These are phyloP conservation scores for Cabera pusaria DNA, from an alignment of 2,888 invertebrate genomes.

Conservation along the genomic window DNA sequence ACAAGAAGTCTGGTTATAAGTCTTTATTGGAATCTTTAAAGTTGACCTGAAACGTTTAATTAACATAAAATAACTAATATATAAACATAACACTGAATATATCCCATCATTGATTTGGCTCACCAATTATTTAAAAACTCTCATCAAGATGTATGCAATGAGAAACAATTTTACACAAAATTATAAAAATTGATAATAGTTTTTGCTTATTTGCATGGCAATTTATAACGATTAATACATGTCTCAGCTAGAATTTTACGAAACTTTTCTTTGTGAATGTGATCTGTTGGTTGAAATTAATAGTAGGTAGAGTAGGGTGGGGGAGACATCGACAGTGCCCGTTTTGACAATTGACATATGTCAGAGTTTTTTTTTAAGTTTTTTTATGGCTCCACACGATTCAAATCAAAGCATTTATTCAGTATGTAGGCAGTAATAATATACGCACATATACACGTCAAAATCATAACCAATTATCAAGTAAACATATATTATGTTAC, in stretches of 20 bases:
- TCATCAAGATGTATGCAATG: constrained; percentile 33
- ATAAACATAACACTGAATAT: background rate
- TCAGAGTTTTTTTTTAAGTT: too few relatives aligned
- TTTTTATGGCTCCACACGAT: too few relatives aligned
- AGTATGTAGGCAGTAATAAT: too few relatives aligned
- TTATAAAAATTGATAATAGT: too few relatives aligned
- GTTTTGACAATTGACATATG: too few relatives aligned
- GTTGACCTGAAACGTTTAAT: constrained; percentile 46
- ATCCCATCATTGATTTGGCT: constrained; percentile 3
- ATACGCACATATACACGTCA: too few relatives aligned
- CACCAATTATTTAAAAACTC: constrained; percentile 16
- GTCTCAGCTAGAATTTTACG: constrained; percentile 7
- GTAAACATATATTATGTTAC: too few relatives aligned
- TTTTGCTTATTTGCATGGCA: constrained; percentile 22
- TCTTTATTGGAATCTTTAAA: constrained; percentile 36
- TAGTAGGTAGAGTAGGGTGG: too few relatives aligned
- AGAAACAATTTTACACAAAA: constrained; percentile 36
- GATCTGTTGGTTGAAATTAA: too few relatives aligned
- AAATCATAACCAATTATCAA: too few relatives aligned
- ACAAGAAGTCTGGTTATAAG: constrained; percentile 41
- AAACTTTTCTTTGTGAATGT: constrained; percentile 21
- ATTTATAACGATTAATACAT: constrained; percentile 15
- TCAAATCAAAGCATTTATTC: too few relatives aligned
- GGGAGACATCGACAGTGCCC: too few relatives aligned
- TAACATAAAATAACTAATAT: constrained; percentile 1